These are phyloP conservation scores for Lampris megalopsis DNA, from an alignment of 2,113 vertebrate genomes.

Conservation along the genomic window DNA sequence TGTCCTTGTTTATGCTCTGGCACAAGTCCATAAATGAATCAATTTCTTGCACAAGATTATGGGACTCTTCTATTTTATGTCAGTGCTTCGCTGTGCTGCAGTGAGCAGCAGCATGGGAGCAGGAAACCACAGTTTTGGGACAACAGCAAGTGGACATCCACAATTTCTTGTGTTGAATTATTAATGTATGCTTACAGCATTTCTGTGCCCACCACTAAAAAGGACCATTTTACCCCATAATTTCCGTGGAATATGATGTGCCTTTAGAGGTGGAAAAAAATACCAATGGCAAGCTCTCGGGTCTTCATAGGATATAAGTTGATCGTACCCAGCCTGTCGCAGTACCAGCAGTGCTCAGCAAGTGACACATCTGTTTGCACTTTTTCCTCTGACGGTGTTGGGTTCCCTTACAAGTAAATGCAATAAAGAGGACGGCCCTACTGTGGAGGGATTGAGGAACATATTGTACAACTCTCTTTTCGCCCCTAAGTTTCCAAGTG, in stretches of 20 bases:
- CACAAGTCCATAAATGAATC: neutral
- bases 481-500: slow-evolving; percentile 33
- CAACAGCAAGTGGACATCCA: neutral
- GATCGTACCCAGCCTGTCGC: slow-evolving; percentile 30
- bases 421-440: slow-evolving; percentile 46
- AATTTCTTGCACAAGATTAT: neutral
- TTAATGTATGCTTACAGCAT: neutral
- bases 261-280: neutral
- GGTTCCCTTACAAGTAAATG: slow-evolving; percentile 60
- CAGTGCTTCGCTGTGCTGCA: neutral
- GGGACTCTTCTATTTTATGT: neutral
- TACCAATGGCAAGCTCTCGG: neutral
- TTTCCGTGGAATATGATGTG: neutral
- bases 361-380: slow-evolving; percentile 75
- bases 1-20: neutral
- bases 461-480: slow-evolving; percentile 33
- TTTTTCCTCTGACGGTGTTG: slow-evolving; percentile 55
- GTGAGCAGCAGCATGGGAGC: neutral
- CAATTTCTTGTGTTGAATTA: neutral
- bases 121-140: neutral
- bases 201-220: neutral
- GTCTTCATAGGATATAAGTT: slow-evolving; percentile 9
- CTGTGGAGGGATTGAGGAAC: slow-evolving; percentile 37
- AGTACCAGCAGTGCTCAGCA: slow-evolving; percentile 37
- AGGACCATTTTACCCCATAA: neutral